Evolutionary conservation across 2,113 vertebrate genomes (phyloP).

Genomic region (Dasyprocta punctata): DNA sequence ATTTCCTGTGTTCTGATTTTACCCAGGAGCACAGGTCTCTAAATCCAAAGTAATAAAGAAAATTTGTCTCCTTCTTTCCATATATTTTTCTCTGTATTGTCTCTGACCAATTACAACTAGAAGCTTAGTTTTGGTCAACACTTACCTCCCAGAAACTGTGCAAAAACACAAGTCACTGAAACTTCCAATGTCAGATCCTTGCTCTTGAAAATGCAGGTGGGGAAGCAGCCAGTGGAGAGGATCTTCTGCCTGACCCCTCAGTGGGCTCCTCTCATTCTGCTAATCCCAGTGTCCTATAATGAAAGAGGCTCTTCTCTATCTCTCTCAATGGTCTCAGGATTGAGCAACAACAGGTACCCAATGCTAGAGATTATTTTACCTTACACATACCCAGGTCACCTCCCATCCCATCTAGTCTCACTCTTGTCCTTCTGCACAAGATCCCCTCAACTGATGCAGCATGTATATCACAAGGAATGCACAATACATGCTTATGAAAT

Average conservation of each 20-base stretch:
- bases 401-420: rapidly evolving
- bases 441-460: neutral
- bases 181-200: neutral
- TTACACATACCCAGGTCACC: neutral
- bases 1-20: neutral
- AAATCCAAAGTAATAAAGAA: neutral
- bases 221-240: neutral
- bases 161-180: neutral
- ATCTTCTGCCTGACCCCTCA: too few species aligned
- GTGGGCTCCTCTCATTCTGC: rapidly evolving
- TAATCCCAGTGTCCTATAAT: too few species aligned
- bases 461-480: neutral
- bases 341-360: rapidly evolving
- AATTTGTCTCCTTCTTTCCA: neutral
- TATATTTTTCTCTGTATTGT: neutral
- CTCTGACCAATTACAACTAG: neutral
- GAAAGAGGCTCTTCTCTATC: neutral
- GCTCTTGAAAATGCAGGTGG: neutral
- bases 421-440: neutral
- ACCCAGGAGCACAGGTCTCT: neutral
- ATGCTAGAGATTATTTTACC: neutral
- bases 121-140: neutral
- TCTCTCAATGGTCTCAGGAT: neutral
- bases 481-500: neutral
- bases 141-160: neutral